Conservation (phyloP, 2,113 vertebrate species). For the Mola mola region DNA sequence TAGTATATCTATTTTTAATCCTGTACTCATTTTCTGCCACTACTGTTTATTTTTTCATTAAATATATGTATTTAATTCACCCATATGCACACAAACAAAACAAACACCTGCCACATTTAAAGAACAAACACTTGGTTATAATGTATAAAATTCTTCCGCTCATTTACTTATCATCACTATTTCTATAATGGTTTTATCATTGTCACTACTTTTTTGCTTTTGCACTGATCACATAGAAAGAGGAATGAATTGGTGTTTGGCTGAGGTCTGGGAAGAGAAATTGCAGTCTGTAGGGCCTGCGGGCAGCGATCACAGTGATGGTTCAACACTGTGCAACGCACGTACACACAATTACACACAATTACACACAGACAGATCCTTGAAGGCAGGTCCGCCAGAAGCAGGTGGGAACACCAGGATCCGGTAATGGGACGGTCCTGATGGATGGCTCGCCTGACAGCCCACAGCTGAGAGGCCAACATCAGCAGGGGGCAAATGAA, state of each 20-base stretch:
- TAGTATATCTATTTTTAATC: too few species aligned
- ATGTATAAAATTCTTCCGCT: too few species aligned
- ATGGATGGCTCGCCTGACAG: constrained; percentile 59
- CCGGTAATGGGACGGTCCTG: constrained; percentile 63
- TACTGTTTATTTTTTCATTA: too few species aligned
- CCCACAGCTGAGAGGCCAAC: constrained; percentile 45
- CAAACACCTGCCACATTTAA: too few species aligned
- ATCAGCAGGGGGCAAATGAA: constrained; percentile 55
- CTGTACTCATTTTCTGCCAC: too few species aligned
- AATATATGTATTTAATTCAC: too few species aligned
- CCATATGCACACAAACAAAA: too few species aligned
- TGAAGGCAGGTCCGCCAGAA: constrained; percentile 27
- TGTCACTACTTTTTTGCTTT: too few species aligned
- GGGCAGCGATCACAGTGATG: constrained; percentile 8
- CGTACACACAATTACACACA: too few species aligned
- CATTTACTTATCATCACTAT: too few species aligned
- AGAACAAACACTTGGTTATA: too few species aligned
- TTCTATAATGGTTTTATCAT: too few species aligned
- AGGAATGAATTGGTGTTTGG: constrained; percentile 11
- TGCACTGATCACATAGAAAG: neutral
- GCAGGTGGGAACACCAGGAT: constrained; percentile 71
- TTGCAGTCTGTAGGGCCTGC: constrained; percentile 14
- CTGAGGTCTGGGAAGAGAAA: constrained; percentile 13
- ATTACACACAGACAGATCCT: constrained; percentile 19
- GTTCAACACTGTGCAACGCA: neutral